phyloP scores from a whole-genome alignment of 2,113 vertebrate species.

The Empidonax traillii region DNA sequence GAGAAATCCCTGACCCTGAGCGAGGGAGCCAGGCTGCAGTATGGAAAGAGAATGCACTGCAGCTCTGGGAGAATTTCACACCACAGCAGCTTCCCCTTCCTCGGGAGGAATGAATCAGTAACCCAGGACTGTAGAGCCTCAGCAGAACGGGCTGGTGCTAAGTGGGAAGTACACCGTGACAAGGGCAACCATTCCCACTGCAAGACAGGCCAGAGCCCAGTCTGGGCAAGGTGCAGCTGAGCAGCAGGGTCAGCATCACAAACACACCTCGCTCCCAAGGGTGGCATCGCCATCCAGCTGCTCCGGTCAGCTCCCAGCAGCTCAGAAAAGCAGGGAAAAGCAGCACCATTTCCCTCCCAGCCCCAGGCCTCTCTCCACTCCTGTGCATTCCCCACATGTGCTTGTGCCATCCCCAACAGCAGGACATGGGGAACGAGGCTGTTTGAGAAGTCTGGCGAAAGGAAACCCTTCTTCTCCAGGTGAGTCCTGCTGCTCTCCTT shows the following conservation, averaged over 20 bases:
- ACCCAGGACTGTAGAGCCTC: not conserved
- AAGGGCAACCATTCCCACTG: accelerated
- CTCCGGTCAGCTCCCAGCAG: not conserved
- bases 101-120: not conserved
- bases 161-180: accelerated
- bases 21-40: not conserved
- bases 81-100: not conserved
- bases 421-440: accelerated
- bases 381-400: accelerated
- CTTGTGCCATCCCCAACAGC: accelerated
- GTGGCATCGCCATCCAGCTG: accelerated
- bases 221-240: not conserved
- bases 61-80: not conserved
- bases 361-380: not conserved
- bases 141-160: not conserved
- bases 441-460: not conserved
- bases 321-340: not conserved
- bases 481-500: not conserved
- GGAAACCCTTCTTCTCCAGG: not conserved
- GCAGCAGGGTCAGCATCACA: not conserved
- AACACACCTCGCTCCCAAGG: not conserved
- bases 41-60: accelerated
- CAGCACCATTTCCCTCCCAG: accelerated
- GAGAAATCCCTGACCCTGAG: not conserved
- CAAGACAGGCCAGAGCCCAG: not conserved